Evolutionary conservation across 2,113 vertebrate species (phyloP), one percentile per base, ranked within the genome.

Genomic region (Lasiurus borealis): DNA sequence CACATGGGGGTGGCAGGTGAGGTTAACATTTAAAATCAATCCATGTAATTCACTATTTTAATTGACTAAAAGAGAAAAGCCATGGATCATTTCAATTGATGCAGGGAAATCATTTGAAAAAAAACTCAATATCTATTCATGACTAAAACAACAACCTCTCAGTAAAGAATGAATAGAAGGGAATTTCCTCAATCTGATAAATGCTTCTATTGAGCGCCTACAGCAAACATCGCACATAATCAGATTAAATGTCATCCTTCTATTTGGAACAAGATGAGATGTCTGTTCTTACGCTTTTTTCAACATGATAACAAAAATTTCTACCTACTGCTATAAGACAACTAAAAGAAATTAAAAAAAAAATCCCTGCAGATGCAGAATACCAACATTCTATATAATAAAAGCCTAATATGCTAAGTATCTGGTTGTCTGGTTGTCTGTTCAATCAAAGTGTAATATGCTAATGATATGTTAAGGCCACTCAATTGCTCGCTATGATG

Each of bases 161-260:
- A 71, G 36, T 69, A 75, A 83, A 64, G 7, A 66, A 62, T 77
- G 2, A 80, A 82, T 84, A 57, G 23, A 23, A 93, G n/a, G 27
- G 21, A 81, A 80, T 90, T 87, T 92, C 62, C 36, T 95, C 10
- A 95, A 31, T 46, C 18, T 95, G 88, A 76, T 90, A 92, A 93
- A 64, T 75, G 34, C 10, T 31, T 64, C 48, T 84, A 62, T 31
- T 46, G 7, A 46, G 8, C 7, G 46, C n/a, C 23, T 88, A 23
- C 21, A 73, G 46, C 48, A 89, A 89, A 25, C 5, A 25, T 23
- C 21, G 36, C 36, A 29, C 12, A 19, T 71, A 57, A 71, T 89
- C 40, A 66, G 46, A 80, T 50, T 66, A 59, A 81, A 89, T n/a
- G 14, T 16, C 76, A 93, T 68, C 13, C 15, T 8, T 16, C 5